phyloP scores from a whole-genome alignment of 2,888 invertebrate genomes.

The Hofmannophila pseudospretella region DNA sequence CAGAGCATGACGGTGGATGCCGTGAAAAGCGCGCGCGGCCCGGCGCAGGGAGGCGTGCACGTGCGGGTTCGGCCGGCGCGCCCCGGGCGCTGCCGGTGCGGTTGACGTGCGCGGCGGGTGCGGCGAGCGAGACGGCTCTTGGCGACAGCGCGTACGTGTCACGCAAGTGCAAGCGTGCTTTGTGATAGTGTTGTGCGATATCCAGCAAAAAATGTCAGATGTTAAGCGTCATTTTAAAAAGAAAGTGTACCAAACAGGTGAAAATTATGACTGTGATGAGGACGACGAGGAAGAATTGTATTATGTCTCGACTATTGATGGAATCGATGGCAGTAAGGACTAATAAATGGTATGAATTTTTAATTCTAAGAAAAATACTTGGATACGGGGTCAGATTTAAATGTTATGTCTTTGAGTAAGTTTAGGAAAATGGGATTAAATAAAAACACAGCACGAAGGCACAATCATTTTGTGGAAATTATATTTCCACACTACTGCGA shows the following conservation, averaged over 20 bases:
- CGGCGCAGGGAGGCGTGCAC: no score
- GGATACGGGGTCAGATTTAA: slow-evolving; percentile 8
- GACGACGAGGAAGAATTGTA: slow-evolving; percentile 2
- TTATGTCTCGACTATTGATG: slow-evolving; percentile 3
- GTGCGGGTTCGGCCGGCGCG: no score
- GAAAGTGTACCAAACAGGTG: background rate
- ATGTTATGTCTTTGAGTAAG: slow-evolving; percentile 1
- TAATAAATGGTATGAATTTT: slow-evolving; percentile 6
- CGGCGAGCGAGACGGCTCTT: background rate
- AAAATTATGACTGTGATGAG: background rate
- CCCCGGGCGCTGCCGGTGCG: background rate
- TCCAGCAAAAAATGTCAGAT: slow-evolving; percentile 2
- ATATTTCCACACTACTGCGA: background rate
- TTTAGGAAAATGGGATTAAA: slow-evolving; percentile 1
- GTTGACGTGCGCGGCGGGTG: background rate
- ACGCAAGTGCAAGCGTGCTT: background rate
- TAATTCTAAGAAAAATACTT: slow-evolving; percentile 2
- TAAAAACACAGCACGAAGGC: background rate
- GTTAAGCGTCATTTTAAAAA: slow-evolving; percentile 5
- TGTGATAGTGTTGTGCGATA: slow-evolving; percentile 1
- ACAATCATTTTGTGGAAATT: slow-evolving; percentile 6
- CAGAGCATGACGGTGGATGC: slow-evolving; percentile 1
- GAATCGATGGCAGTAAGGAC: background rate
- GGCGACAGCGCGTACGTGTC: background rate
- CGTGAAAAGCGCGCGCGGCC: background rate